Percentiles rank a stretch among this genome's conserved stretches.
These are phyloP conservation scores for Melanerpes formicivorus DNA, from an alignment of 2,113 vertebrate species.

Conservation along the genomic window DNA sequence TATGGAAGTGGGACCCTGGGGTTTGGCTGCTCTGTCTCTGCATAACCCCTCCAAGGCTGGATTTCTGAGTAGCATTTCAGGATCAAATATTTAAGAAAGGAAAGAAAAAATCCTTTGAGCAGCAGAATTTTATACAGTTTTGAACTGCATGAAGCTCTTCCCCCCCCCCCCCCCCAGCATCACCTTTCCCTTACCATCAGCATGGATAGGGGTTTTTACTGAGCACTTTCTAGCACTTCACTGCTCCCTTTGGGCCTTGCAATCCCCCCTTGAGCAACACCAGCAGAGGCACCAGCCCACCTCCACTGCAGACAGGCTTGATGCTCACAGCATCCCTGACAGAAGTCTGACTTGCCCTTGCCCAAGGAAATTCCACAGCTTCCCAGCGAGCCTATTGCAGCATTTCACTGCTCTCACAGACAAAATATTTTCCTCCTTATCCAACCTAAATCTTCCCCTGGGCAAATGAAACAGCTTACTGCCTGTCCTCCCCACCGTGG, in stretches of 20 bases:
- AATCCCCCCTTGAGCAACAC: not conserved
- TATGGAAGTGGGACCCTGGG: not conserved
- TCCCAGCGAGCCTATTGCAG: conserved; percentile 31
- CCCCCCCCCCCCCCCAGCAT: not conserved
- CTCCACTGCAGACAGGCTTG: not conserved
- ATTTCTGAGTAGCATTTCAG: conserved; percentile 9
- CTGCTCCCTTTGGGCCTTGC: not conserved
- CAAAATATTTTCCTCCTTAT: conserved; percentile 35
- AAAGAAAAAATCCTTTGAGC: conserved; percentile 24
- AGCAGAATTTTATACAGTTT: conserved; percentile 6
- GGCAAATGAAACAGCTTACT: conserved; percentile 37
- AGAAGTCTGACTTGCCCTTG: conserved; percentile 29
- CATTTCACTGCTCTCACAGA: conserved; percentile 45
- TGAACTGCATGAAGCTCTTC: not conserved
- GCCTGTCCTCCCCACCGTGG: not conserved
- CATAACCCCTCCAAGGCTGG: not conserved
- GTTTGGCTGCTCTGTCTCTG: conserved; percentile 15
- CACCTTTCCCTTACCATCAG: not conserved
- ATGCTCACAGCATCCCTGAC: not conserved
- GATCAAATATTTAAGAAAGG: conserved; percentile 41
- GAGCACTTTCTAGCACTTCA: not conserved
- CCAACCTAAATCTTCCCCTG: conserved; percentile 9
- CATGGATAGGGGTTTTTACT: not conserved
- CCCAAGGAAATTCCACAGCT: conserved; percentile 28
- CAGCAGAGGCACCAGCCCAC: not conserved